Conservation (phyloP, 2,797 vertebrate species). For the Tragopan temminckii region DNA sequence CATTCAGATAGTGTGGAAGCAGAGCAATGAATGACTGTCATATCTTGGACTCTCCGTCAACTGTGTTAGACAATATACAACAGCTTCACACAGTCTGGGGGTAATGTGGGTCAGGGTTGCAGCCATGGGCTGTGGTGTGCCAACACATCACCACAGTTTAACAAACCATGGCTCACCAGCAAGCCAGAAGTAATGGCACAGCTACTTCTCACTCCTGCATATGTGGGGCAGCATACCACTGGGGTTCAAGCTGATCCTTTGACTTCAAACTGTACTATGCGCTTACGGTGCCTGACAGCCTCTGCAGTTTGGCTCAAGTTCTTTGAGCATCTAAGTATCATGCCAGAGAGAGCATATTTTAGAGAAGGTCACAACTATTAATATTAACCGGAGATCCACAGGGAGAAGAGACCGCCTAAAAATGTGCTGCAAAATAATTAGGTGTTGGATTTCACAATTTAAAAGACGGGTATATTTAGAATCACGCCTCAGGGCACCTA, state of each 20-base stretch:
- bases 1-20: not conserved
- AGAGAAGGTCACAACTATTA: constrained; percentile 43
- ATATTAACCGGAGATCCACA: constrained; percentile 17
- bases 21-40: not conserved
- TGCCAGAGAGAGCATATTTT: not conserved
- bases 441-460: constrained; percentile 42
- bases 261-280: accelerated
- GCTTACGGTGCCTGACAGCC: accelerated
- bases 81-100: not conserved
- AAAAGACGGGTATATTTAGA: constrained; percentile 32
- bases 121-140: accelerated
- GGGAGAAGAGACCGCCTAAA: constrained; percentile 21
- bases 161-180: not conserved
- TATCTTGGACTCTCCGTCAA: not conserved
- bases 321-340: not conserved
- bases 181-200: not conserved
- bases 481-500: not conserved
- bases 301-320: not conserved
- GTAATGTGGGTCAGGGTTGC: not conserved
- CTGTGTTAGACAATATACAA: accelerated
- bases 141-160: not conserved
- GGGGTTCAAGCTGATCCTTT: accelerated
- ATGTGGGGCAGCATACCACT: accelerated
- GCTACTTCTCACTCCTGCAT: not conserved
- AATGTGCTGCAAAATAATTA: constrained; percentile 36